These are phyloP conservation scores for Thaumetopoea pityocampa DNA, from an alignment of 1,140 invertebrate species.

Conservation along the genomic window DNA sequence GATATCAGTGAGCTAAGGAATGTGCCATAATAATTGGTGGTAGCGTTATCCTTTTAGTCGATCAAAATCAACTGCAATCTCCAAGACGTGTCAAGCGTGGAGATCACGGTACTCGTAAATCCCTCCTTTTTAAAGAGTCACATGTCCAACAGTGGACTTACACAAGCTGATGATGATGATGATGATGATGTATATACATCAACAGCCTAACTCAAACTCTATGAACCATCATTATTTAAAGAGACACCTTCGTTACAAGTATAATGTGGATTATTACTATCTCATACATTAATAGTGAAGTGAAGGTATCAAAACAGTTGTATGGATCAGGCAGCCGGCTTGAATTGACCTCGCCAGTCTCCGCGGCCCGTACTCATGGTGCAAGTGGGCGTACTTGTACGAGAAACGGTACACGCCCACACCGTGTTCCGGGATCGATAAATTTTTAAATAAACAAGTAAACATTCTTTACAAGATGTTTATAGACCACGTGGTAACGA, in stretches of 20 bases:
- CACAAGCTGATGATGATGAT: too few species aligned
- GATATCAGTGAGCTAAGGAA: too few species aligned
- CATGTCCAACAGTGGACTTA: too few species aligned
- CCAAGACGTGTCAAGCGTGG: too few species aligned
- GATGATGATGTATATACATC: too few species aligned
- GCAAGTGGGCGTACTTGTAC: conserved; percentile 14
- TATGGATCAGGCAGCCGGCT: too few species aligned
- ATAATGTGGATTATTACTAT: neutral
- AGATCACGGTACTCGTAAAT: too few species aligned
- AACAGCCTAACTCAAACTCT: neutral
- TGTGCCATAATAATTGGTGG: too few species aligned
- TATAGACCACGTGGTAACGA: too few species aligned
- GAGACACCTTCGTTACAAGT: neutral
- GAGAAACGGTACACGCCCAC: conserved; percentile 14
- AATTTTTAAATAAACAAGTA: conserved; percentile 1
- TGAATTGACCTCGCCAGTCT: conserved; percentile 16
- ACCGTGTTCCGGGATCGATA: conserved; percentile 11
- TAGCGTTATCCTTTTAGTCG: too few species aligned
- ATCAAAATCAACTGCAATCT: too few species aligned
- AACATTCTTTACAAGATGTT: neutral
- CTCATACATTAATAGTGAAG: conserved; percentile 10
- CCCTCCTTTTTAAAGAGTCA: too few species aligned
- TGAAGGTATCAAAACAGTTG: conserved; percentile 10
- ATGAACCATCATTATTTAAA: neutral
- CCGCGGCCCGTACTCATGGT: conserved; percentile 13